Percentiles rank a stretch among this genome's conserved stretches.
These are phyloP conservation scores for Apamea monoglypha DNA, from an alignment of 2,888 invertebrate genomes.

Conservation along the genomic window DNA sequence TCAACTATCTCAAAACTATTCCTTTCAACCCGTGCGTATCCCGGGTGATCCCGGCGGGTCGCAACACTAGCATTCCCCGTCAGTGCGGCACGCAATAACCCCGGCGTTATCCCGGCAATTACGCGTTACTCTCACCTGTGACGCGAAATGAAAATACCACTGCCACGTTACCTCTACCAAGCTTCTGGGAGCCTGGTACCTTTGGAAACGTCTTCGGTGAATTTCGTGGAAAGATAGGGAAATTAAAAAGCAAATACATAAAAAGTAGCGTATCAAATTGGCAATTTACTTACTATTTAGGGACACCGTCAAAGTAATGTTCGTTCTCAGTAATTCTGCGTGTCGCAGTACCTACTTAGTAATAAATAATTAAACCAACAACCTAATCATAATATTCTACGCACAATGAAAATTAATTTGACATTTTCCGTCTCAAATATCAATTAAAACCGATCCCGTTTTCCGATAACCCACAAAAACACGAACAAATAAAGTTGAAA, in stretches of 20 bases:
- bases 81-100: conserved; percentile 76
- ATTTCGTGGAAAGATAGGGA: not conserved
- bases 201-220: conserved; percentile 9
- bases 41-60: conserved; percentile 53
- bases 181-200: conserved; percentile 66
- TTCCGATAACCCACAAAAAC: conserved; percentile 50
- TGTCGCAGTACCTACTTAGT: conserved; percentile 16
- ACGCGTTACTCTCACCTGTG: conserved; percentile 79
- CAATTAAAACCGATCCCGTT: conserved; percentile 55
- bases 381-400: conserved; percentile 46
- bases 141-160: conserved; percentile 81
- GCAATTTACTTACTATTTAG: not conserved
- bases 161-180: conserved; percentile 58
- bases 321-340: conserved; percentile 32
- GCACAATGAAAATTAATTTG: conserved; percentile 49
- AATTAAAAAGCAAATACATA: not conserved
- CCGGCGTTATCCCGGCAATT: conserved; percentile 76
- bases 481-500: conserved; percentile 54
- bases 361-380: conserved; percentile 42
- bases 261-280: not conserved
- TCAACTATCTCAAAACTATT: conserved; percentile 57
- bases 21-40: conserved; percentile 47
- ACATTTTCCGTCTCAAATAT: conserved; percentile 52
- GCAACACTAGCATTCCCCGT: conserved; percentile 66
- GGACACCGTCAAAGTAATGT: not conserved